Base-by-base conservation (phyloP, 2,797 vertebrate species). In the Coluber constrictor region DNA sequence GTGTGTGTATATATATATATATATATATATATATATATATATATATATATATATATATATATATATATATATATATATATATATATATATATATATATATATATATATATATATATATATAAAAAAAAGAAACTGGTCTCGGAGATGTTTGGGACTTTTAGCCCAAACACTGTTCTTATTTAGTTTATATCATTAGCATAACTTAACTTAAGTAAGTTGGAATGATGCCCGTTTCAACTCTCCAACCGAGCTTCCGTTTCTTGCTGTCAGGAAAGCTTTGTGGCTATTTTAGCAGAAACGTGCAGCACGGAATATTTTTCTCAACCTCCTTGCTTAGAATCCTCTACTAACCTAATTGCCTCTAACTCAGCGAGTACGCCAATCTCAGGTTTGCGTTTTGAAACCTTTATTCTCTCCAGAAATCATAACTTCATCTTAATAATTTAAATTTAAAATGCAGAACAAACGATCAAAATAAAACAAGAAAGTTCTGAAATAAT, bases 91-190 rank as follows among this genome's bases (percentile, higher is more conserved):
- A 37, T 37, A 37, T 37, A 37, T 37, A 37, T 37, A 37, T 37
- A 37, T 37, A 37, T 37, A 37, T 37, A 37, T 37, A 37, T 37
- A 37, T 79, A 74, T n/a, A 60, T 20, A 79, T 60, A 74, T 11
- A 60, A 10, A 60, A 60, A 10, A 60, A 60, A 27, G 54, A 32
- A 79, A 91, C 86, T 79, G 23, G 51, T 91, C 86, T 88, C 61
- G 43, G 56, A 74, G 55, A 54, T 55, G 61, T 59, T 60, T 63
- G 55, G 57, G 54, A 83, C 25, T 32, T 51, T n/a, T 90, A 60
- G 7, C 4, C 90, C 2, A 89, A 91, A 93, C 87, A 94, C 12
- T 90, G 5, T 87, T 56, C 6, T 94, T 70, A 16, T 16, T 95
- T 89, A 90, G 29, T 63, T 63, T 54, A 32, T 86, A 32, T 51